Base-by-base conservation (phyloP, 1,140 invertebrate species). In the Papilio machaon region DNA sequence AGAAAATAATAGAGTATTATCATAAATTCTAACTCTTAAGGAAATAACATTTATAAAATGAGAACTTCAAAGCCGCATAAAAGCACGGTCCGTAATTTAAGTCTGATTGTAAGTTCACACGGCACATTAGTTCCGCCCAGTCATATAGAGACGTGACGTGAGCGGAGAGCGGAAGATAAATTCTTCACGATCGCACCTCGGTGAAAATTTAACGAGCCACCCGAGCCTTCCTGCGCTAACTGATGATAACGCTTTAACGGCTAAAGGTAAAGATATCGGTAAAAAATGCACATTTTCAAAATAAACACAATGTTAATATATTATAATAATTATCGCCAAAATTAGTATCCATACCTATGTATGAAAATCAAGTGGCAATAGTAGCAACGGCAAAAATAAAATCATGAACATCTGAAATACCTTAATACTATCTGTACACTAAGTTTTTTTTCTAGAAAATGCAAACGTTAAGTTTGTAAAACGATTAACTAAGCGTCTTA, bases 181-280 rank as follows among this genome's bases (percentile, higher is more conserved):
- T 83, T 85, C 82, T 76, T 70, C 85, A 82, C 80, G 79, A 86
- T 82, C 84, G 83, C 80, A 83, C 81, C 80, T 82, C 83, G 84
- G 84, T 89, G 80, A 87, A 90, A 90, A 85, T 84, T 88, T 88
- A 88, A 91, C 85, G 84, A 88, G 85, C 81, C 82, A 82, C 82
- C 81, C 73, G 67, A 82, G 83, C 80, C 81, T 77, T 82, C 79
- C 82, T 74, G 73, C 60, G 77, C 84, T 86, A 88, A 92, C 87
- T 84, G 85, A 85, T 87, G 86, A 89, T 92, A 91, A 90, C 90
- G 85, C 88, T 90, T 91, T 90, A 90, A 90, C 87, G 86, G 88
- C 81, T 83, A 84, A 85, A 80, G 84, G 82, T 80, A 84, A 85
- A 90, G 85, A 87, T 88, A 89, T 89, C 85, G 87, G 84, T 88